Evolutionary conservation across 2,888 invertebrate genomes (phyloP).

Genomic region (Dynastes grantii): DNA sequence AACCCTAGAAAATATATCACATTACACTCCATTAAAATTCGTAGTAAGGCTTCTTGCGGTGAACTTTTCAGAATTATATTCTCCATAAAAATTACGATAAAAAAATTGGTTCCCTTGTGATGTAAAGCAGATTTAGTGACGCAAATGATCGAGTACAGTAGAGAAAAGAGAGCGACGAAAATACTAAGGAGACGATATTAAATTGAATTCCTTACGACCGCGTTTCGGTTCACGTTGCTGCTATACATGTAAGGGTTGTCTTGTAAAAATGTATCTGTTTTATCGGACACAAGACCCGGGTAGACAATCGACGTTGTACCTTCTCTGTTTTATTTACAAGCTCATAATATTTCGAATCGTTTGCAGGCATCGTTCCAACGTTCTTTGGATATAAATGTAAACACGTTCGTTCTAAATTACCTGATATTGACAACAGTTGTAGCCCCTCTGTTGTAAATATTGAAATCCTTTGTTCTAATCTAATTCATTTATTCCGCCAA

Average conservation of each 20-base stretch:
- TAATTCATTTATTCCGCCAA: conserved; percentile 10
- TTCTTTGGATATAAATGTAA: conserved; percentile 17
- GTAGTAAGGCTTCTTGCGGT: conserved; percentile 20
- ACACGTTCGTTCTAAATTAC: conserved; percentile 18
- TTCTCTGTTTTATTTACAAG: conserved; percentile 14
- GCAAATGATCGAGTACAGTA: conserved; percentile 39
- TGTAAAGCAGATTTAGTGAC: conserved; percentile 44
- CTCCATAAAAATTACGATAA: conserved; percentile 30
- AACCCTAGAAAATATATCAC: conserved; percentile 18
- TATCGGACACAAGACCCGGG: conserved; percentile 24
- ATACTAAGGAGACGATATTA: conserved; percentile 21
- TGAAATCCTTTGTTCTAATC: conserved; percentile 3
- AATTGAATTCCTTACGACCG: conserved; percentile 41
- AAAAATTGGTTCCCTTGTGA: conserved; percentile 24
- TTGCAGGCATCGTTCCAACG: conserved; percentile 20
- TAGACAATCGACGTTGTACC: background rate
- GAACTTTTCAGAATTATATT: conserved; percentile 31
- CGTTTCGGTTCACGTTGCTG: conserved; percentile 19
- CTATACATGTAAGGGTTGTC: conserved; percentile 19
- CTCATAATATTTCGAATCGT: conserved; percentile 26
- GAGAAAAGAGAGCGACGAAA: conserved; percentile 25
- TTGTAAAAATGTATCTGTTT: conserved; percentile 41
- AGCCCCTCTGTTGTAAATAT: background rate
- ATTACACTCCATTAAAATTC: conserved; percentile 38
- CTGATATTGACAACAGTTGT: conserved; percentile 18